phyloP scores from a whole-genome alignment of 1,140 invertebrate species.

The Caenorhabditis briggsae region DNA sequence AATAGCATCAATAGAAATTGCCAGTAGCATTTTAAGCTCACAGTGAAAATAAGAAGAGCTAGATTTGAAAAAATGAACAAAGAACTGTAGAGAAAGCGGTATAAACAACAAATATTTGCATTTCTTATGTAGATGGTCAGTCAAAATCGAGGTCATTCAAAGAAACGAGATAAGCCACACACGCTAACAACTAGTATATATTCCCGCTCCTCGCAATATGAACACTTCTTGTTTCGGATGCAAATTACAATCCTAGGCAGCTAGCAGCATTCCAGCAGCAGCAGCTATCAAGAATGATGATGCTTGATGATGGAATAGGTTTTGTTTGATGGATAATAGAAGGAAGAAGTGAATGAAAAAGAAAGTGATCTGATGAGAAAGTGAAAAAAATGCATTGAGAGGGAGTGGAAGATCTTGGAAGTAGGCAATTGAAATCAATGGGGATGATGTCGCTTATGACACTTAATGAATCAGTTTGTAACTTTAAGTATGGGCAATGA shows the following conservation, averaged over 20 bases:
- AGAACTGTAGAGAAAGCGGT: background rate
- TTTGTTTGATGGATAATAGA: constrained; percentile 10
- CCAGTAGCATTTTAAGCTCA: background rate
- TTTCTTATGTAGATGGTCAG: constrained; percentile 51
- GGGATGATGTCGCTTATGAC: background rate
- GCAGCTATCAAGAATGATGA: constrained; percentile 40
- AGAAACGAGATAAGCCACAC: constrained; percentile 47
- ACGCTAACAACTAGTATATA: constrained; percentile 45
- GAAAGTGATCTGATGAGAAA: constrained; percentile 41
- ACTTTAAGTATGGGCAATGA: background rate
- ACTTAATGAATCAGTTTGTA: constrained; percentile 42
- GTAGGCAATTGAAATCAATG: constrained; percentile 22
- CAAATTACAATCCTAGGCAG: constrained; percentile 16
- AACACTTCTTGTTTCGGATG: constrained; percentile 45
- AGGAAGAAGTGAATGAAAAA: constrained; percentile 21
- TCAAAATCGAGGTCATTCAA: constrained; percentile 47
- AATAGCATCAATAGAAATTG: too few relatives aligned
- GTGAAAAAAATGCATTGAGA: background rate
- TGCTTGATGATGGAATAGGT: constrained; percentile 17
- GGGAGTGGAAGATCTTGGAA: background rate
- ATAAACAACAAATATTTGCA: constrained; percentile 56
- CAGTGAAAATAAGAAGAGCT: background rate
- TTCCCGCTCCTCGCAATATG: background rate
- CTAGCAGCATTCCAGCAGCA: background rate
- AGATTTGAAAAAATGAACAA: background rate